Percentiles rank a stretch among this genome's conserved stretches.
Evolutionary conservation across 2,888 invertebrate genomes (phyloP).

Genomic region (Drosophila demipolita): DNA sequence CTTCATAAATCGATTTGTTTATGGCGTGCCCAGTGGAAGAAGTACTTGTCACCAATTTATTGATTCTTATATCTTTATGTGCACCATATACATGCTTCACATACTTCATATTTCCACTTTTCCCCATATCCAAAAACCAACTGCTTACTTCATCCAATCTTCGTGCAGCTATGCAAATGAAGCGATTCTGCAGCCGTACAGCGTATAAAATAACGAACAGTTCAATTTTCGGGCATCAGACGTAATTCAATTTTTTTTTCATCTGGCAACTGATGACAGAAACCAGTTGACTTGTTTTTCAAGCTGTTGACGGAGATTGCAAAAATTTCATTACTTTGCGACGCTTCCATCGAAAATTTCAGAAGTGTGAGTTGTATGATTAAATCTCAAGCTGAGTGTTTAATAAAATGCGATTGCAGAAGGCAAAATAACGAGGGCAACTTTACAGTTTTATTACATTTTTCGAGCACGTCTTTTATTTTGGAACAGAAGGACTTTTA

Average conservation of each 20-base stretch:
- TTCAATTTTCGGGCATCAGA: conserved; percentile 35
- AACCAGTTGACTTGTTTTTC: neutral
- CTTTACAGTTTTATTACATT: neutral
- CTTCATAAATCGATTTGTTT: conserved; percentile 69
- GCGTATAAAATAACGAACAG: conserved; percentile 24
- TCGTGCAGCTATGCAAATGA: conserved; percentile 56
- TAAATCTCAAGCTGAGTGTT: neutral
- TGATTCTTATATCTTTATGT: conserved; percentile 54
- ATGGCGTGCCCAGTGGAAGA: conserved; percentile 20
- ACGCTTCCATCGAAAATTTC: neutral
- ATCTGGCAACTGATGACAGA: neutral
- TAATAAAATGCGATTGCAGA: neutral
- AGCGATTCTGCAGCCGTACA: conserved; percentile 30
- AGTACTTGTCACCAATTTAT: conserved; percentile 38
- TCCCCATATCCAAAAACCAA: conserved; percentile 36
- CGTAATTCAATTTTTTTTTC: conserved; percentile 37
- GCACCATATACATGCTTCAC: conserved; percentile 5
- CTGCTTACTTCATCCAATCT: conserved; percentile 11
- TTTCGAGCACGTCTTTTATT: neutral
- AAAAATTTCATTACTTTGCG: conserved; percentile 24
- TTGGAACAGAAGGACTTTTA: neutral
- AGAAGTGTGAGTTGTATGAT: neutral
- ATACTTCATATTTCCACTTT: neutral
- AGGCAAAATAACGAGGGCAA: neutral
- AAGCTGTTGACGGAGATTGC: conserved; percentile 22